Base-by-base conservation (phyloP, 2,888 invertebrate species). In the Mesoligia furuncula region DNA sequence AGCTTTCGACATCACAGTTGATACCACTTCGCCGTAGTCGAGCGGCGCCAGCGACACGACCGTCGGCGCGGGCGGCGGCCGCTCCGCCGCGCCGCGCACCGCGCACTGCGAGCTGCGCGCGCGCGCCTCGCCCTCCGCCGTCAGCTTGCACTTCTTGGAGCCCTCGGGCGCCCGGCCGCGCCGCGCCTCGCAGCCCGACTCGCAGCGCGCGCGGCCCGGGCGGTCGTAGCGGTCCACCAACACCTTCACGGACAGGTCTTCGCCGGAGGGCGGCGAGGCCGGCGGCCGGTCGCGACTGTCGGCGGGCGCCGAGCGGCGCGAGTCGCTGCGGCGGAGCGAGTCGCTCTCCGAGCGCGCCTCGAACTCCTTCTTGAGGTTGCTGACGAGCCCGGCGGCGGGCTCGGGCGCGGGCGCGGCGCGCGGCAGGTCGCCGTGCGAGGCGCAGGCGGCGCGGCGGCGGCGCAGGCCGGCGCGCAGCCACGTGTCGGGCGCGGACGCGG, bases 301-400 rank as follows among this genome's bases (percentile, higher is more conserved):
- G 20, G 82, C 67, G 66, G 83, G 78, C 57, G 85, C 77, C 74
- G 88, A 87, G 68, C 91, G 91, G n/a, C 92, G 91, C 73, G 91
- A 77, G 72, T 85, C 88, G 70, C 86, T 74, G 62, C 92, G 91
- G 59, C 90, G 91, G 75, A 83, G 88, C 75, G 91, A 73, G 78
- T 92, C 93, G 59, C 84, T 86, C 90, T 93, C 94, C 68, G 93
- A 93, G 79, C 94, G 95, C 73, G 99, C 98, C 96, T 99, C 99
- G 93, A 99, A 99, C 93, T 98, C 99, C 93, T 98, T 98, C 94
- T 98, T 98, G 88, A 99, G 97, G 97, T 98, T 98, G 97, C 98
- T 98, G 87, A 99, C 99, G 93, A 98, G 98, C 48, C 99, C 98
- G 65, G 97, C 82, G 85, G 85, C 74, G 79, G 90, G 83, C 70